Conservation (phyloP, 2,888 invertebrate genomes). For the Platycheirus albimanus region DNA sequence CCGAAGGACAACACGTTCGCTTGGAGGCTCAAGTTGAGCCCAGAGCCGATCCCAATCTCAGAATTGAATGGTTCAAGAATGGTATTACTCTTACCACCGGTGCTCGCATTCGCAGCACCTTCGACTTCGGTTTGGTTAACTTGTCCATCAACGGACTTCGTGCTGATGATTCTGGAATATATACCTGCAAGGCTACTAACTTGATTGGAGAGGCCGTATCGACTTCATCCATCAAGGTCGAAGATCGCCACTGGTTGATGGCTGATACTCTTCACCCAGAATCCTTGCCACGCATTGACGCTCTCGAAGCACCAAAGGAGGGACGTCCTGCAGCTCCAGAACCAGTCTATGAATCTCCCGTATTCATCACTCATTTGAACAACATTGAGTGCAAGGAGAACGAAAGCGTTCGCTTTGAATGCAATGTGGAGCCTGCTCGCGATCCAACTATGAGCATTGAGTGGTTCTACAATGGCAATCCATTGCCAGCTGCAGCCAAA, state of each 20-base stretch:
- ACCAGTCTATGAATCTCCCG: slow-evolving; percentile 91
- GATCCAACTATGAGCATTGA: slow-evolving; percentile 95
- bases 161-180: slow-evolving; percentile 96
- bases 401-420: slow-evolving; percentile 94
- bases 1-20: slow-evolving; percentile 93
- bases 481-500: slow-evolving; percentile 93
- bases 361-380: slow-evolving; percentile 95
- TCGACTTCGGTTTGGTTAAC: slow-evolving; percentile 98
- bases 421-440: slow-evolving; percentile 94
- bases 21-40: slow-evolving; percentile 96
- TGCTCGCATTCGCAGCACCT: slow-evolving; percentile 94
- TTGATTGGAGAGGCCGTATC: slow-evolving; percentile 97
- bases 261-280: slow-evolving; percentile 95
- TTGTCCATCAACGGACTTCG: slow-evolving; percentile 94
- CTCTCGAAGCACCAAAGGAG: slow-evolving; percentile 91
- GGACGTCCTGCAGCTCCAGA: slow-evolving; percentile 88
- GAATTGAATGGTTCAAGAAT: slow-evolving; percentile 96
- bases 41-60: slow-evolving; percentile 92
- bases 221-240: slow-evolving; percentile 94
- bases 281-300: slow-evolving; percentile 92
- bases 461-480: slow-evolving; percentile 97
- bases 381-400: slow-evolving; percentile 95
- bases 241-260: slow-evolving; percentile 93
- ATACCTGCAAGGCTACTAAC: slow-evolving; percentile 97
- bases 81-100: slow-evolving; percentile 93